Percentiles rank a stretch among this genome's conserved stretches.
Evolutionary conservation across 2,797 vertebrate species (phyloP).

Genomic region (Coendou prehensilis): DNA sequence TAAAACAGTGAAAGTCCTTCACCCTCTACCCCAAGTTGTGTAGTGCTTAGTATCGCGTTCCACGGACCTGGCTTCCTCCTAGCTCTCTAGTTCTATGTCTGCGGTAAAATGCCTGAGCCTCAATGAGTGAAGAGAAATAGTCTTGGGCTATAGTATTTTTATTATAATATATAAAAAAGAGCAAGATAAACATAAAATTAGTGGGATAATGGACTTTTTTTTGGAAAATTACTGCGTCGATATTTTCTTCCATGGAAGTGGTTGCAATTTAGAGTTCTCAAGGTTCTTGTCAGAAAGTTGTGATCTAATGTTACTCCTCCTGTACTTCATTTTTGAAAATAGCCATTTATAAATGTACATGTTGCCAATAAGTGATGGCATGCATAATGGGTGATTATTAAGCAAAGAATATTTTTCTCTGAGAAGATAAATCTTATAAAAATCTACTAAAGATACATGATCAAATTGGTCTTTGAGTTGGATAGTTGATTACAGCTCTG

Average conservation of each 20-base stretch:
- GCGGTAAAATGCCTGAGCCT: not conserved
- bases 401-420: not conserved
- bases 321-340: not conserved
- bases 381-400: not conserved
- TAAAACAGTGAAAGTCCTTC: not conserved
- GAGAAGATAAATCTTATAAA: not conserved
- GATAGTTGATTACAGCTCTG: not conserved
- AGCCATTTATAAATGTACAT: not conserved
- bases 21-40: not conserved
- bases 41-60: not conserved
- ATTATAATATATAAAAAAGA: not conserved
- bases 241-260: not conserved
- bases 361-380: not conserved
- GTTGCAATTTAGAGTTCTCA: not conserved
- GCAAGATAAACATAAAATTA: not conserved
- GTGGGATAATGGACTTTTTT: not conserved
- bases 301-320: not conserved
- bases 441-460: not conserved
- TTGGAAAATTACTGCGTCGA: not conserved
- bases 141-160: not conserved
- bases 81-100: conserved; percentile 8
- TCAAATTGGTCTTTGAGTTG: not conserved
- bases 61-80: not conserved
- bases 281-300: not conserved
- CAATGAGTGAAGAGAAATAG: not conserved